Evolutionary conservation across 2,797 vertebrate species (phyloP), one percentile per base, ranked within the genome.

Genomic region (Leuciscus waleckii): DNA sequence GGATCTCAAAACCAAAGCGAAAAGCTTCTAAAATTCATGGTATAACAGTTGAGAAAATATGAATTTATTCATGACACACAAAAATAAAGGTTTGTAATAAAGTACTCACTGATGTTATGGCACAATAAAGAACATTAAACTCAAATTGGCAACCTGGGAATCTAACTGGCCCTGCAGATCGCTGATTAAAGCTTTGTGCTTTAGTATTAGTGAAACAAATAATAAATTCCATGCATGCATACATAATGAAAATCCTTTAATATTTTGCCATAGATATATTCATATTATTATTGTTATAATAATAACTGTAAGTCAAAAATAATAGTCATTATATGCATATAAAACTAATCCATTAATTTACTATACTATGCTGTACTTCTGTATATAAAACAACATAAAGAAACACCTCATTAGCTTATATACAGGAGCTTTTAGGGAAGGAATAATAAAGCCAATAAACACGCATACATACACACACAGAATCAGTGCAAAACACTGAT

Each of bases 261-360:
- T 95, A 92, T 92, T 93, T 74, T 75, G 16, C 79, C 88, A 92
- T 94, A 94, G 93, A 93, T 93, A 93, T 94, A 92, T 94, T 94
- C 90, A 94, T 95, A 95, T 94, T 94, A 91, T 84, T 77, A 56
- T 93, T 92, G 92, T 92, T 94, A 92, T 95, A 94, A 94, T 95
- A 94, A 93, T 92, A 92, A 86, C 67, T 85, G 90, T 94, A 94
- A 94, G 93, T 94, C 93, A 95, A 95, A 95, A 95, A 95, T 95
- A 94, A 95, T 95, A 95, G 91, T 95, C 90, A 93, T 93, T 86
- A 88, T 90, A 94, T 94, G 94, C 94, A 95, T 95, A 95, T 90
- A 95, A 95, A 95, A 95, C 94, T 95, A 95, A 95, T 95, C 93
- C 93, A 94, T 93, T 94, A 92, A 92, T 93, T 93, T 95, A 94